A percentile compares a stretch with the other conserved stretches of the same genome.
Conservation (phyloP, 2,888 invertebrate species). For the Julus scandinavius region DNA sequence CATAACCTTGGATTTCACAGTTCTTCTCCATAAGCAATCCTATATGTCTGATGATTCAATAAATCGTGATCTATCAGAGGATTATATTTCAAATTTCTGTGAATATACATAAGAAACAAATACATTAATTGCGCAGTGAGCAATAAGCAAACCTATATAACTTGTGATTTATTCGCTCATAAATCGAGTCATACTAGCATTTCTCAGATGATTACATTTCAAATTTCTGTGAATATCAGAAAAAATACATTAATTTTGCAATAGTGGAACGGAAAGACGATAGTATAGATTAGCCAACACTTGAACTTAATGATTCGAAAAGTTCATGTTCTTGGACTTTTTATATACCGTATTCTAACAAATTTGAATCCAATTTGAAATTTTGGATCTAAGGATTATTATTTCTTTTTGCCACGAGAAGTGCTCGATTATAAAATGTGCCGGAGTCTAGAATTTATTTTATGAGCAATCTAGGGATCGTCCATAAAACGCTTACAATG, state of each 20-base stretch:
- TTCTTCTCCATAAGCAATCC: background rate
- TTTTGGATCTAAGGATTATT: background rate
- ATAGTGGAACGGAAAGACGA: background rate
- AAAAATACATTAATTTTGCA: background rate
- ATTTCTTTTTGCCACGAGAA: background rate
- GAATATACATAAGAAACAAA: no score
- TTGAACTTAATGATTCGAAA: background rate
- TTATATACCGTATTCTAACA: background rate
- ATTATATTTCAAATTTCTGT: conserved; percentile 25
- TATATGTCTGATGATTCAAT: background rate
- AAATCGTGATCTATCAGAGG: background rate
- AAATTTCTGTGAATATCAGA: background rate
- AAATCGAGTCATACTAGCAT: no score
- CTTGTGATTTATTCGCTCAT: no score
- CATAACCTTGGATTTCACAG: conserved; percentile 7
- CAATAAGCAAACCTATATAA: no score
- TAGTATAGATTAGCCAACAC: background rate
- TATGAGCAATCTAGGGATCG: no score
- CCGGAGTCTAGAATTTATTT: no score
- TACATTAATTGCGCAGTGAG: no score
- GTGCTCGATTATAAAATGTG: no score
- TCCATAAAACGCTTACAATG: no score
- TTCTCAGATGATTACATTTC: no score
- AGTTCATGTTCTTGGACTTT: background rate
- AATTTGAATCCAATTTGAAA: background rate